Evolutionary conservation across 2,797 vertebrate species (phyloP).

Genomic region (Syngnathus acus): DNA sequence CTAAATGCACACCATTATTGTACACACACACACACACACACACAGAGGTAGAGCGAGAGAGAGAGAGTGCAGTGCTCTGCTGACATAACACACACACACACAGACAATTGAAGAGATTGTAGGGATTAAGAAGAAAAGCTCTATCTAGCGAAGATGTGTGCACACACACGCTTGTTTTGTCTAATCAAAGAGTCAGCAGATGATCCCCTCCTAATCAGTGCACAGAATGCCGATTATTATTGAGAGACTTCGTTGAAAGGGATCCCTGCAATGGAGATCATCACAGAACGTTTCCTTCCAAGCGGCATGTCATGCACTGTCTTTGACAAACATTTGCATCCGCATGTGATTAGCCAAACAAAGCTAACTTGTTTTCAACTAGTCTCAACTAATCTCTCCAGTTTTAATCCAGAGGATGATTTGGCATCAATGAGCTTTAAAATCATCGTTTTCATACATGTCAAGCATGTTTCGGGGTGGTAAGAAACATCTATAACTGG

Average conservation of each 20-base stretch:
- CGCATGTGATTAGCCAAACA: no score
- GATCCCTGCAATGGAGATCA: not conserved
- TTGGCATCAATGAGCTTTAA: not conserved
- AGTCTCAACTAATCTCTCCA: not conserved
- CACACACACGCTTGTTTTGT: constrained; percentile 13
- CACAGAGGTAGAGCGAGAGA: not conserved
- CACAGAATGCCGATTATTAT: constrained; percentile 10
- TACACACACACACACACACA: not conserved
- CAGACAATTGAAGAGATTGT: constrained; percentile 32
- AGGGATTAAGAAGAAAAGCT: constrained; percentile 51
- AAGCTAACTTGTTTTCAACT: not conserved
- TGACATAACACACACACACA: constrained; percentile 4
- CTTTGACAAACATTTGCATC: not conserved
- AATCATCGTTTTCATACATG: not conserved
- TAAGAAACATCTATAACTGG: not conserved
- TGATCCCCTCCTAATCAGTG: constrained; percentile 23
- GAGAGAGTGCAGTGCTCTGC: not conserved
- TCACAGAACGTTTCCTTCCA: not conserved
- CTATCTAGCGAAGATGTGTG: constrained; percentile 26
- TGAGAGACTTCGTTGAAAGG: not conserved
- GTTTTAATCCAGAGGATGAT: not conserved
- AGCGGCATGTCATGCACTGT: not conserved
- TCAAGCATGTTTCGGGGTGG: not conserved
- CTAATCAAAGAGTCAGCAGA: constrained; percentile 32
- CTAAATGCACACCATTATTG: not conserved